Evolutionary conservation across 2,888 invertebrate species (phyloP).

Genomic region (Dichetophora obliterata): DNA sequence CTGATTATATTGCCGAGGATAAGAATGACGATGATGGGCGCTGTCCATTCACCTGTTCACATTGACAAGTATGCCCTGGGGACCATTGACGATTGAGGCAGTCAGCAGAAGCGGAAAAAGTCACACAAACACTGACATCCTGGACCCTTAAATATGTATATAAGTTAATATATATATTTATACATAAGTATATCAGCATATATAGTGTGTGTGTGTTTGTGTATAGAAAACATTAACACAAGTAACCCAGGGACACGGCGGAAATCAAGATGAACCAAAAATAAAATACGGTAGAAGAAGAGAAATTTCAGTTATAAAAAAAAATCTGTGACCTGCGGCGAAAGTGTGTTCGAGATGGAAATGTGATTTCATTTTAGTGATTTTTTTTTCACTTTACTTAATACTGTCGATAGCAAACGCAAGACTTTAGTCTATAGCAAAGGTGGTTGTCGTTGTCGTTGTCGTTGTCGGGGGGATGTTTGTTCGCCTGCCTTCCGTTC

Average conservation of each 20-base stretch:
- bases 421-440: background rate
- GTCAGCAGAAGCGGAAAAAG: background rate
- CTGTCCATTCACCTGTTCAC: conserved; percentile 17
- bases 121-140: background rate
- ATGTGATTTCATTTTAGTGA: background rate
- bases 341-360: conserved; percentile 5
- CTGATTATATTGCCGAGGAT: background rate
- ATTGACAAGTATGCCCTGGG: conserved; percentile 5
- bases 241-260: background rate
- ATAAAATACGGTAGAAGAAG: too few species aligned
- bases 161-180: too few species aligned
- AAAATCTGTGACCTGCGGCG: conserved; percentile 4
- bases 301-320: background rate
- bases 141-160: too few species aligned
- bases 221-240: background rate
- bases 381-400: background rate
- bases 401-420: background rate
- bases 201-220: background rate
- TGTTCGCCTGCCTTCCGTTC: background rate
- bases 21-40: conserved; percentile 21
- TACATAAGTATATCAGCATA: background rate
- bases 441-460: background rate
- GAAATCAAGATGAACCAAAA: too few species aligned
- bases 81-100: background rate
- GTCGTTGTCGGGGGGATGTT: too few species aligned